Evolutionary conservation across 2,888 invertebrate genomes (phyloP), one percentile per base, ranked within the genome.

Genomic region (Dolichopus griseipennis): DNA sequence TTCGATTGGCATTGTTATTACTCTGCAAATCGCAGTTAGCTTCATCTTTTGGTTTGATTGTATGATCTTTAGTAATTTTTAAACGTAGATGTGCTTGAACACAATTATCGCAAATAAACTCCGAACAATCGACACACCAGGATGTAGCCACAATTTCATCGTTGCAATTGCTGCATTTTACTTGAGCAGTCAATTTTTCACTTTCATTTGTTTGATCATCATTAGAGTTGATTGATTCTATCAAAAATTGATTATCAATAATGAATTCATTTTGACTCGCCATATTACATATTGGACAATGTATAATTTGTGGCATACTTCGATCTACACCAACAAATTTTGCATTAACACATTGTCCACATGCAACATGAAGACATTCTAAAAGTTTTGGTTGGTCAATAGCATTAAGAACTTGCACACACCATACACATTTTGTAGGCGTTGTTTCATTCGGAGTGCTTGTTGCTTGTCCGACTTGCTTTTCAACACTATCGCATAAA

Each of bases 61-160:
- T 91, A 81, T 96, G 96, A 78, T 95, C 95, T 83, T 95, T 95
- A 65, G 95, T 95, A 73, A 95, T 92, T 83, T 95, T 92, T 68
- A 96, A 85, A 82, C 95, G 87, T 81, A 93, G 92, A 84, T 95
- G 95, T 66, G 95, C 95, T 82, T 90, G 87, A 70, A 93, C 92
- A 83, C 95, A 95, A 81, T 88, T 92, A 79, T 93, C 91, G 83
- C 95, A 96, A 76, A 95, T 91, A 83, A 91, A 93, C 82, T 95
- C 95, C 0, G 90, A 87, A 81, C 95, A 96, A 78, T 95, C 93
- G 15, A 90, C 88, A 83, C 95, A 96, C 88, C 92, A 95, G 76
- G 90, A 90, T 68, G 92, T 90, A 69, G 94, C 94, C 21, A 86
- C 85, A 72, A 90, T 89, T 73, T 90, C 88, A 77, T 95, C 95